Conservation (phyloP, 2,888 invertebrate species). For the Drosophila imparisetae region DNA sequence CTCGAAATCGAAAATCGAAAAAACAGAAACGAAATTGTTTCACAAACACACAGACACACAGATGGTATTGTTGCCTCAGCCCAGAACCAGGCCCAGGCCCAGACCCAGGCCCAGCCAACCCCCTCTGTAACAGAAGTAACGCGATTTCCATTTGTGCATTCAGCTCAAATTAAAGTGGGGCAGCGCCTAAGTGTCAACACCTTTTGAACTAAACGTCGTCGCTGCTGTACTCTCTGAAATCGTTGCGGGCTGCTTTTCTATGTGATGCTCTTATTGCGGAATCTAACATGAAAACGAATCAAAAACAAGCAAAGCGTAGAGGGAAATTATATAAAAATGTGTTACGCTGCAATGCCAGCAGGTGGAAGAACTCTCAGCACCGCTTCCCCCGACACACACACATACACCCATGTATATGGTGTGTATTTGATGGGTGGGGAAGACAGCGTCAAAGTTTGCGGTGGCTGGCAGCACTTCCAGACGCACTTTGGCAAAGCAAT, state of each 20-base stretch:
- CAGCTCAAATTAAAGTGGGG: constrained; percentile 72
- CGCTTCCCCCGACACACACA: neutral
- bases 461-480: constrained; percentile 73
- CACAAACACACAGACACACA: neutral
- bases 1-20: constrained; percentile 13
- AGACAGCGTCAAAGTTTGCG: constrained; percentile 33
- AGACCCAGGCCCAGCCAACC: neutral
- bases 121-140: constrained; percentile 34
- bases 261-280: constrained; percentile 39
- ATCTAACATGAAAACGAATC: constrained; percentile 78
- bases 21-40: constrained; percentile 39
- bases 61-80: neutral
- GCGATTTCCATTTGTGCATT: constrained; percentile 68
- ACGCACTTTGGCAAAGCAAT: constrained; percentile 82
- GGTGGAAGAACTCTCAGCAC: constrained; percentile 44
- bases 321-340: constrained; percentile 78
- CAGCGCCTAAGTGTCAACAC: constrained; percentile 72
- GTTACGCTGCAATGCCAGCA: constrained; percentile 53
- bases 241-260: constrained; percentile 30
- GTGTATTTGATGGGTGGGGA: neutral
- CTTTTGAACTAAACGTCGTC: constrained; percentile 56
- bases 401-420: constrained; percentile 9
- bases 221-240: constrained; percentile 43
- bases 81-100: neutral
- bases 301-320: constrained; percentile 73